phyloP scores from a whole-genome alignment of 2,113 vertebrate genomes.

The Murina feae region DNA sequence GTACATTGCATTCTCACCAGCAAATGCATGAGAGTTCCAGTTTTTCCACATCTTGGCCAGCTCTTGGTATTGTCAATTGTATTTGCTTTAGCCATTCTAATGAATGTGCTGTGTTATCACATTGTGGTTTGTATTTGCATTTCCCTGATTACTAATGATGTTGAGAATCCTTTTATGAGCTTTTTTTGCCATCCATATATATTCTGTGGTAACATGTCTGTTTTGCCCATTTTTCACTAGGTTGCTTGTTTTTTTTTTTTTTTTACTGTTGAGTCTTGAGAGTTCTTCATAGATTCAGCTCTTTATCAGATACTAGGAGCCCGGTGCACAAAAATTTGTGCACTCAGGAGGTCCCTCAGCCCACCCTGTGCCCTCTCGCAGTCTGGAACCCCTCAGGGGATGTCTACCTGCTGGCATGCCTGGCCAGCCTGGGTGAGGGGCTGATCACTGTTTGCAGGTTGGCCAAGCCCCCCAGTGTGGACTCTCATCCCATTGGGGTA shows the following conservation, averaged over 20 bases:
- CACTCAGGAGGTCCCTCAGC: no score
- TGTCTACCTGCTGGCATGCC: no score
- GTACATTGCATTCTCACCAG: constrained; percentile 3
- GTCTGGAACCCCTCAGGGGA: no score
- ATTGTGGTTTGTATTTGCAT: constrained; percentile 5
- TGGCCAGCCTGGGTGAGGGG: no score
- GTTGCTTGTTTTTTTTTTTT: background rate
- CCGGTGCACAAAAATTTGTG: no score
- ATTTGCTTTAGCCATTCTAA: constrained; percentile 32
- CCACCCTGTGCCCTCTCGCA: no score
- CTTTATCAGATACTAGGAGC: background rate
- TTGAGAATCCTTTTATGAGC: constrained; percentile 7
- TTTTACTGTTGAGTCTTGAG: background rate
- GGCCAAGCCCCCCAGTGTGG: no score
- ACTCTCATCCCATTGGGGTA: no score
- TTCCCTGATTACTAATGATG: background rate
- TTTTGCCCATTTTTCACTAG: constrained; percentile 2
- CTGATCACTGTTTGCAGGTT: no score
- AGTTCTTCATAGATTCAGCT: background rate
- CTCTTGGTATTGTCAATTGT: background rate
- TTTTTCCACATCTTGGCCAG: background rate
- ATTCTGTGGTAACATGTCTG: background rate
- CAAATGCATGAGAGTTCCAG: background rate
- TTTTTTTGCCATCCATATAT: background rate
- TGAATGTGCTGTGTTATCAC: background rate